Conservation (phyloP, 2,113 vertebrate species). For the Actinemys pallida region DNA sequence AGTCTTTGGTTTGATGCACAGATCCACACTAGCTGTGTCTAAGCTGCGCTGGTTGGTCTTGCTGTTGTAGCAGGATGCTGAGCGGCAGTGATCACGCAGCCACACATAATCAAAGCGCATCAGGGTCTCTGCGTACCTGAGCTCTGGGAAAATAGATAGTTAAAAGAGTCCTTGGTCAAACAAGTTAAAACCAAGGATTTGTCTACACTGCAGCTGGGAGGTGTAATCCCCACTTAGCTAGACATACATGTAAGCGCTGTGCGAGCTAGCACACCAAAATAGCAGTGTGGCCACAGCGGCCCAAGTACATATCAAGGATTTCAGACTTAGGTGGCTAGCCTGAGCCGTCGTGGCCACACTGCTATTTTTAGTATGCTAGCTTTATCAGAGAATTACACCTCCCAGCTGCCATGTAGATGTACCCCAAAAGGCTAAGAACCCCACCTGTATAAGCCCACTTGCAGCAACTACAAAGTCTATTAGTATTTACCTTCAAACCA, state of each 20-base stretch:
- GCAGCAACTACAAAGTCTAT: fast-evolving
- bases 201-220: not conserved
- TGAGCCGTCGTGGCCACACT: not conserved
- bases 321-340: not conserved
- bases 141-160: constrained; percentile 73
- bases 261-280: not conserved
- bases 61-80: constrained; percentile 86
- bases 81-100: constrained; percentile 94
- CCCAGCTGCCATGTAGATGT: not conserved
- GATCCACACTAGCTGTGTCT: constrained; percentile 89
- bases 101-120: constrained; percentile 92
- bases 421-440: not conserved
- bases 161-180: not conserved
- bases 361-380: not conserved
- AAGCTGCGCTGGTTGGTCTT: constrained; percentile 90
- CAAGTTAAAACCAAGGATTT: not conserved
- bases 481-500: not conserved
- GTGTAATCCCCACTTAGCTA: not conserved
- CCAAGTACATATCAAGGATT: not conserved
- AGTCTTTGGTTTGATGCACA: constrained; percentile 84
- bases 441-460: fast-evolving
- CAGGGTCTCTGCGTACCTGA: constrained; percentile 73
- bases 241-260: not conserved
- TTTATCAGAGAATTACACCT: not conserved
- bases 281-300: not conserved